Percentiles rank a stretch among this genome's conserved stretches.
Evolutionary conservation across 2,888 invertebrate species (phyloP).

Genomic region (Cantharis nigra): DNA sequence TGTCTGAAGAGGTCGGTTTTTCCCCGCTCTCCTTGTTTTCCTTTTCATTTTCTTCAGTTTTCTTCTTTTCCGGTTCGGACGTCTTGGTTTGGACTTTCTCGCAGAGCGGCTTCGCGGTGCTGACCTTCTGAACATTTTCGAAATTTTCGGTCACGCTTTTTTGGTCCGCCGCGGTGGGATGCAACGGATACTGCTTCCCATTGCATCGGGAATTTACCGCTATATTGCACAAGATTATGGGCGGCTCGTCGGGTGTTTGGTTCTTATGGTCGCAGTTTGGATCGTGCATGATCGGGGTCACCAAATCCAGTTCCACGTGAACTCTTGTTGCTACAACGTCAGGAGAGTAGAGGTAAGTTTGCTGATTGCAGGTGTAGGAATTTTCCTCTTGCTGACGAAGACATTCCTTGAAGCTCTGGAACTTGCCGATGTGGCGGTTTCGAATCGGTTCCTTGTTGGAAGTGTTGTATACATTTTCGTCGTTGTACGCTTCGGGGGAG

Average conservation of each 20-base stretch:
- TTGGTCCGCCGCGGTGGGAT: constrained; percentile 28
- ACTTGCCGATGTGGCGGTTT: neutral
- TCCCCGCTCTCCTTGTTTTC: neutral
- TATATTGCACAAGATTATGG: constrained; percentile 48
- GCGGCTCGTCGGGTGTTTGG: constrained; percentile 32
- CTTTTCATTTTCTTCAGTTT: neutral
- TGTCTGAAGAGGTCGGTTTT: constrained; percentile 37
- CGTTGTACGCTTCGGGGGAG: constrained; percentile 5
- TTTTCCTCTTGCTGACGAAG: constrained; percentile 27
- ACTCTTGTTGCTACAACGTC: constrained; percentile 59
- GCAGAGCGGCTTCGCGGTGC: constrained; percentile 9
- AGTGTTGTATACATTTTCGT: neutral
- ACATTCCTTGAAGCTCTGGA: constrained; percentile 2
- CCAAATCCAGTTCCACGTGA: constrained; percentile 62
- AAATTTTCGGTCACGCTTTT: constrained; percentile 7
- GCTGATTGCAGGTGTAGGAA: constrained; percentile 34
- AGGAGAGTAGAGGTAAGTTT: constrained; percentile 44
- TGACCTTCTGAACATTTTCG: neutral
- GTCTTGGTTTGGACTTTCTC: constrained; percentile 51
- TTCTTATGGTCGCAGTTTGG: constrained; percentile 15
- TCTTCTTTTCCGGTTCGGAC: constrained; percentile 39
- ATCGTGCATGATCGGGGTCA: constrained; percentile 46
- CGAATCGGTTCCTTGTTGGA: neutral
- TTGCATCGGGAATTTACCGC: constrained; percentile 40
- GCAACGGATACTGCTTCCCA: constrained; percentile 17